Percentiles rank a stretch among this genome's conserved stretches.
phyloP scores from a whole-genome alignment of 2,797 vertebrate species.

The Siniperca obscura region DNA sequence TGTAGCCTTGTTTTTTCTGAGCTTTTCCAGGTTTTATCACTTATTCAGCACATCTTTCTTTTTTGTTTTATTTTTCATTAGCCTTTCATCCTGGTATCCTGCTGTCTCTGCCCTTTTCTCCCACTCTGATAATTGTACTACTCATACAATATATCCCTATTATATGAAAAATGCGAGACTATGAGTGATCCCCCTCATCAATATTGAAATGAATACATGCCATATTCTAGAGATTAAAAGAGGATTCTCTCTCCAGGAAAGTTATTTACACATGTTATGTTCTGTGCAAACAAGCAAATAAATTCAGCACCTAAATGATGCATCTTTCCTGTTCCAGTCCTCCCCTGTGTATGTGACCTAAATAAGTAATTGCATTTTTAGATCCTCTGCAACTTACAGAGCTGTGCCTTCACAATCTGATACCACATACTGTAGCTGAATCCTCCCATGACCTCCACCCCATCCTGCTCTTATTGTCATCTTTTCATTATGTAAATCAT shows the following conservation, averaged over 20 bases:
- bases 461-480: conserved; percentile 33
- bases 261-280: conserved; percentile 49
- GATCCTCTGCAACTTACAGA: conserved; percentile 45
- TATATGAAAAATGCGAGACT: background rate
- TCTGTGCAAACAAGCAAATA: conserved; percentile 48
- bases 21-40: conserved; percentile 21
- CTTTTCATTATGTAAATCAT: conserved; percentile 57
- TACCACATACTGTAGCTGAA: conserved; percentile 42
- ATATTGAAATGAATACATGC: conserved; percentile 29
- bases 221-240: conserved; percentile 15
- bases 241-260: conserved; percentile 40
- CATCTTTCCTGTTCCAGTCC: conserved; percentile 26
- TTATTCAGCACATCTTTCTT: conserved; percentile 36
- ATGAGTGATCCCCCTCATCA: conserved; percentile 34
- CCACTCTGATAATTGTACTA: conserved; percentile 34
- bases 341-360: conserved; percentile 60
- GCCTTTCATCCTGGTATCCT: conserved; percentile 20
- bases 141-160: conserved; percentile 13
- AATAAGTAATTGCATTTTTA: conserved; percentile 63
- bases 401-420: conserved; percentile 34
- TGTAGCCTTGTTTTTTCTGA: conserved; percentile 7
- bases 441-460: conserved; percentile 34
- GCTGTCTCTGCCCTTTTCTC: conserved; percentile 43
- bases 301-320: conserved; percentile 52
- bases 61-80: conserved; percentile 35